Evolutionary conservation across 2,797 vertebrate species (phyloP), one percentile per base, ranked within the genome.

Genomic region (Gymnodraco acuticeps): DNA sequence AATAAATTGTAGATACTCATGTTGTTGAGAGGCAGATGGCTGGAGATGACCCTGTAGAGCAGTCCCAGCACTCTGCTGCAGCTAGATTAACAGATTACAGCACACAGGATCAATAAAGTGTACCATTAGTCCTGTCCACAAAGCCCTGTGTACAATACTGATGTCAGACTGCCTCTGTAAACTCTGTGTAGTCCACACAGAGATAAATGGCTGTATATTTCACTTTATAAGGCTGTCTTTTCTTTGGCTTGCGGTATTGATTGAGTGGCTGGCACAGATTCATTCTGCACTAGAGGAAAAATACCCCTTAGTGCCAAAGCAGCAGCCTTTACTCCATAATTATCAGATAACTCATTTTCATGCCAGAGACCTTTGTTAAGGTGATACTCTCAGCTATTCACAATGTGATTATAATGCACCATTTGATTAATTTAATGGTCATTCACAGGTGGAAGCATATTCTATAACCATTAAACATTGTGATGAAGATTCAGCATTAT

Each of bases 11-110:
- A 63, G 55, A 51, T 64, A 31, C 54, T 56, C 73, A 0, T 23
- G 47, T 67, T 80, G 68, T 78, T 69, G 70, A 75, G n/a, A 0
- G 16, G 70, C 89, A 90, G 85, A 91, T 90, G 80, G 85, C 77
- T 78, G 82, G 56, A 82, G 84, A 88, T 89, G 88, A 89, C 84
- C 89, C 84, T 58, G 20, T 33, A 47, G 75, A 70, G 67, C 75
- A 43, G 73, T 51, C n/a, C 42, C 9, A n/a, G 75, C 64, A 43
- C 82, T 80, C 71, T 78, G 83, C 77, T 42, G 7, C 87, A 84
- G 86, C 83, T 78, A 80, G 81, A 89, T 81, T 85, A 91, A 91
- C 90, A 91, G 87, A 89, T 90, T 86, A 87, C 84, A 80, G 69
- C 87, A 75, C 68, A 67, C 69, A 48, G 73, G 70, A 92, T 93